Evolutionary conservation across 2,797 vertebrate species (phyloP).

Genomic region (Linurgus olivaceus): DNA sequence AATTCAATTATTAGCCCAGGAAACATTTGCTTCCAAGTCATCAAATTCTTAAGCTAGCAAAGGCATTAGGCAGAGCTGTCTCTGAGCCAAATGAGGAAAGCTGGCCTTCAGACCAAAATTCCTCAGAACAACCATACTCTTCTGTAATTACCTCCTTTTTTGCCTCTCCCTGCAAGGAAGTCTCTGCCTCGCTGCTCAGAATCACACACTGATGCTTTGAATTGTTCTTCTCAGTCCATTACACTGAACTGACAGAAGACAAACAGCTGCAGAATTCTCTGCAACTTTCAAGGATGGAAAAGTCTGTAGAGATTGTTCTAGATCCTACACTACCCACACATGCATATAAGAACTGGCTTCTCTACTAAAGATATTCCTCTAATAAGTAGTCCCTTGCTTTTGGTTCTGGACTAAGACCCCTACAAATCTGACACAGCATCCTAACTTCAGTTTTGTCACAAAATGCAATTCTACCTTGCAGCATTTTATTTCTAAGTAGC

Average conservation of each 20-base stretch:
- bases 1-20: neutral
- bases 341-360: neutral
- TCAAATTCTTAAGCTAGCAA: neutral
- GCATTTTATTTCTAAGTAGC: neutral
- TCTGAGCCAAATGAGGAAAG: neutral
- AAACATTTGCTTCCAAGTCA: neutral
- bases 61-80: neutral
- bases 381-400: neutral
- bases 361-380: neutral
- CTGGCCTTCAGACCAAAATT: neutral
- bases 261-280: neutral
- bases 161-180: neutral
- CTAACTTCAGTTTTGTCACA: neutral
- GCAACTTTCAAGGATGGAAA: neutral
- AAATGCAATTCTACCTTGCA: neutral
- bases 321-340: neutral
- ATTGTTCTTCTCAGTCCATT: neutral
- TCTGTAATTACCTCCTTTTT: neutral
- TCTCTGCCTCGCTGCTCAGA: neutral
- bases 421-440: neutral
- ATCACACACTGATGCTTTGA: neutral
- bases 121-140: neutral
- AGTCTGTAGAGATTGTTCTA: neutral
- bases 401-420: neutral
- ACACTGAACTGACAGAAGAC: neutral